Evolutionary conservation across 2,113 vertebrate species (phyloP).

Genomic region (Mustela lutreola): DNA sequence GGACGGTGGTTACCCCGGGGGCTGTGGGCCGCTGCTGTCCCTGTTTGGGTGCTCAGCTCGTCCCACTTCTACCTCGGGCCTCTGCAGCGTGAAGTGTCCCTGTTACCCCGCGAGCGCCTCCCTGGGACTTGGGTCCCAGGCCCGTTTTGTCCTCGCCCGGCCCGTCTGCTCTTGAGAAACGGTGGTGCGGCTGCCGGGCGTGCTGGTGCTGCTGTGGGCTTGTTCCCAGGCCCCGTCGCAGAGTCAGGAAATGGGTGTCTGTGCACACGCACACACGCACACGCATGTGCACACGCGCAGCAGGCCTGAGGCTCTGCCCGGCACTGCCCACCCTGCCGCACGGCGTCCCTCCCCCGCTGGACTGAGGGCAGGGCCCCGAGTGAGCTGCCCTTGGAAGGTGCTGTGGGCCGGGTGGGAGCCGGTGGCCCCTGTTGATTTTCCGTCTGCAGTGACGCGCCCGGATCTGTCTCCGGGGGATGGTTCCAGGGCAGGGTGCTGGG

Average conservation of each 20-base stretch:
- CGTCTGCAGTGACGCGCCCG: rapidly evolving
- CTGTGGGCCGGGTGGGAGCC: background rate
- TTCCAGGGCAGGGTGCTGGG: background rate
- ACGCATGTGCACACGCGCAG: rapidly evolving
- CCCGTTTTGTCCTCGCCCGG: background rate
- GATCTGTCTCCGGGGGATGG: background rate
- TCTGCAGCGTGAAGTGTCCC: too few species aligned
- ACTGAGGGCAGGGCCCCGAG: background rate
- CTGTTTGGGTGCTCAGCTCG: background rate
- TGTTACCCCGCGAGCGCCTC: background rate
- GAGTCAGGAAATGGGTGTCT: background rate
- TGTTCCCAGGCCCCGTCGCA: background rate
- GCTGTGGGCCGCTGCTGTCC: background rate
- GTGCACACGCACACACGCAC: rapidly evolving
- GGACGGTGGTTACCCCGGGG: background rate
- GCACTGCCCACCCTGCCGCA: background rate
- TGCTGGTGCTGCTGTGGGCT: background rate
- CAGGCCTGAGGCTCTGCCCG: background rate
- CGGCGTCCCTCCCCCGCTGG: background rate
- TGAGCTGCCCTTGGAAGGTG: background rate
- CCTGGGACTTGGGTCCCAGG: background rate
- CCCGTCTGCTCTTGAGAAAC: background rate
- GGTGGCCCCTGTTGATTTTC: background rate
- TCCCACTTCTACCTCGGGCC: background rate
- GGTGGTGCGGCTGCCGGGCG: rapidly evolving